Conservation (phyloP, 2,797 vertebrate genomes). For the Chiropotes sagulatus region DNA sequence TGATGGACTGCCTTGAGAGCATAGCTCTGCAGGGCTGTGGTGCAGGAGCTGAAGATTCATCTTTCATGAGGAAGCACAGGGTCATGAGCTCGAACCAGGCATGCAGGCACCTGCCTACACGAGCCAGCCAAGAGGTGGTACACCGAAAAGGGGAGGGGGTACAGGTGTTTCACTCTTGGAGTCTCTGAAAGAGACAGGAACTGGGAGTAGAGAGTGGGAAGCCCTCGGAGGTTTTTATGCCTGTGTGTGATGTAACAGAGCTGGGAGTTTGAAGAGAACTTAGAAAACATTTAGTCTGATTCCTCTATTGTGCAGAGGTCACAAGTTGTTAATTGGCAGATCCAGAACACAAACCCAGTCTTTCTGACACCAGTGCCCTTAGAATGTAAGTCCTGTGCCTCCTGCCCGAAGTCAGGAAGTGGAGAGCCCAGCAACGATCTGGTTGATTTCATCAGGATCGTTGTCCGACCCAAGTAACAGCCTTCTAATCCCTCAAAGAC, state of each 20-base stretch:
- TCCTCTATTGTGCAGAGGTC: neutral
- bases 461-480: neutral
- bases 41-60: neutral
- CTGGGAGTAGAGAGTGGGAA: neutral
- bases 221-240: neutral
- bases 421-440: neutral
- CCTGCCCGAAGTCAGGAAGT: neutral
- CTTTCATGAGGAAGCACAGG: constrained; percentile 36
- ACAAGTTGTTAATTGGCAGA: neutral
- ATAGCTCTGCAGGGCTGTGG: neutral
- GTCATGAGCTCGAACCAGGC: neutral
- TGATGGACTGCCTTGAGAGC: rapidly evolving
- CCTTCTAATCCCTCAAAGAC: neutral
- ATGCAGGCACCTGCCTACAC: rapidly evolving
- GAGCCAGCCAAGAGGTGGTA: neutral
- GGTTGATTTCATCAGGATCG: constrained; percentile 12
- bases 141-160: neutral
- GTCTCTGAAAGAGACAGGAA: neutral
- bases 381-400: neutral
- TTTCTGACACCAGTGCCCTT: neutral
- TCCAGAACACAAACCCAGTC: neutral
- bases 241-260: neutral
- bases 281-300: neutral
- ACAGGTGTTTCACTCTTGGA: neutral
- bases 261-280: neutral